A percentile compares a stretch with the other conserved stretches of the same genome.
These are phyloP conservation scores for Erithacus rubecula DNA, from an alignment of 2,797 vertebrate genomes.

Conservation along the genomic window DNA sequence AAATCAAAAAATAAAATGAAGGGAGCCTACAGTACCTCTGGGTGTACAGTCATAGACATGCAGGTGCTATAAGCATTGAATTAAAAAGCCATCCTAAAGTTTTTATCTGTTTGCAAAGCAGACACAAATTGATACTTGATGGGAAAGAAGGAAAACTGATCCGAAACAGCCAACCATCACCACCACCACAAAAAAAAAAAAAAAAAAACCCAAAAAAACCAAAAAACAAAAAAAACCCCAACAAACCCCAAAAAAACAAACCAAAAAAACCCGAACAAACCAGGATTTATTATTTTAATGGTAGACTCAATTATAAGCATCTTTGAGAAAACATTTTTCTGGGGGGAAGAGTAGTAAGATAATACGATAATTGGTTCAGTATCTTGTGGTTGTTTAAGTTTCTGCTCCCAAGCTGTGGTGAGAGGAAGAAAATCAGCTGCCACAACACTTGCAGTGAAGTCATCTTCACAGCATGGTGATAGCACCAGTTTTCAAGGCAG, in stretches of 20 bases:
- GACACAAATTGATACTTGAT: not conserved
- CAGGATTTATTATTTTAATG: not conserved
- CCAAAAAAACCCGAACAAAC: not conserved
- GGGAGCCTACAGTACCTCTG: not conserved
- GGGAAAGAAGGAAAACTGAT: not conserved
- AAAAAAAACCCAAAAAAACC: not conserved
- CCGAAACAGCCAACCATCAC: not conserved
- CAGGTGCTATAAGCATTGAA: not conserved
- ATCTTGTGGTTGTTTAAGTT: not conserved
- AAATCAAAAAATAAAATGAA: not conserved
- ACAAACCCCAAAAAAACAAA: not conserved
- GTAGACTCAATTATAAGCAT: not conserved
- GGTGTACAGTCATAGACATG: not conserved
- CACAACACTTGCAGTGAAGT: not conserved
- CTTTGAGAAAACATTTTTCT: not conserved
- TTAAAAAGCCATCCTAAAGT: not conserved
- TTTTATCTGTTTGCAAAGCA: not conserved
- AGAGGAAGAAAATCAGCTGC: not conserved
- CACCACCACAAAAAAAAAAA: no score
- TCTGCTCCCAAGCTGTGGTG: not conserved
- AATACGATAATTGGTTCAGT: not conserved
- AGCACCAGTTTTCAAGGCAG: not conserved
- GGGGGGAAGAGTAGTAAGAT: not conserved
- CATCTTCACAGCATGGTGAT: not conserved
- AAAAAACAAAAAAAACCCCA: no score